Evolutionary conservation across 2,797 vertebrate species (phyloP).

Genomic region (Martes flavigula): DNA sequence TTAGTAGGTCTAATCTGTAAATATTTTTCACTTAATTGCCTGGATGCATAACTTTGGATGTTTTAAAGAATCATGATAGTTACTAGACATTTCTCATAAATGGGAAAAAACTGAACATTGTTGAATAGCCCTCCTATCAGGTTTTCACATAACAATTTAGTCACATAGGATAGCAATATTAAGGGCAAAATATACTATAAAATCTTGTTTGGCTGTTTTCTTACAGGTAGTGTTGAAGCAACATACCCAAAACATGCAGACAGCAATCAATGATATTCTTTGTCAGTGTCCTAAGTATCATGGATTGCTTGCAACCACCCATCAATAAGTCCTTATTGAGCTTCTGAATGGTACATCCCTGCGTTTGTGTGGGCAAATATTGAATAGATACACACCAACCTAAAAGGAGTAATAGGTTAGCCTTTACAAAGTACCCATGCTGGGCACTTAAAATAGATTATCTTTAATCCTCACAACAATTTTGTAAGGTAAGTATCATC

Average conservation of each 20-base stretch:
- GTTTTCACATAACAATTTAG: neutral
- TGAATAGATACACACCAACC: neutral
- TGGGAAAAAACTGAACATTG: neutral
- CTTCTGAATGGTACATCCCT: neutral
- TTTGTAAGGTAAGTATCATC: neutral
- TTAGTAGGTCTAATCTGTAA: neutral
- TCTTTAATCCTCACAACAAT: neutral
- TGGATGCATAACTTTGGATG: neutral
- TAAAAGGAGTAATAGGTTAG: neutral
- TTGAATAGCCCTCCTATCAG: neutral
- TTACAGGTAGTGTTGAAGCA: neutral
- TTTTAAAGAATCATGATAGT: neutral
- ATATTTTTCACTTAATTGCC: neutral
- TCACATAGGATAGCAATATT: neutral
- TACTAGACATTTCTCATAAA: neutral
- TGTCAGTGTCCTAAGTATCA: neutral
- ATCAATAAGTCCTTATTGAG: neutral
- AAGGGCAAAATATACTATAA: neutral
- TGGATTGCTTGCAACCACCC: neutral
- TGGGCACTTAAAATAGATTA: conserved; percentile 2
- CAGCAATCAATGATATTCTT: neutral
- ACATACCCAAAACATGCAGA: neutral
- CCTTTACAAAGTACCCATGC: neutral
- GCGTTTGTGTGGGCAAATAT: neutral
- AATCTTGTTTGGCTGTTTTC: neutral